Conservation (phyloP, 2,888 invertebrate species). For the Dicyrtomina minuta region DNA sequence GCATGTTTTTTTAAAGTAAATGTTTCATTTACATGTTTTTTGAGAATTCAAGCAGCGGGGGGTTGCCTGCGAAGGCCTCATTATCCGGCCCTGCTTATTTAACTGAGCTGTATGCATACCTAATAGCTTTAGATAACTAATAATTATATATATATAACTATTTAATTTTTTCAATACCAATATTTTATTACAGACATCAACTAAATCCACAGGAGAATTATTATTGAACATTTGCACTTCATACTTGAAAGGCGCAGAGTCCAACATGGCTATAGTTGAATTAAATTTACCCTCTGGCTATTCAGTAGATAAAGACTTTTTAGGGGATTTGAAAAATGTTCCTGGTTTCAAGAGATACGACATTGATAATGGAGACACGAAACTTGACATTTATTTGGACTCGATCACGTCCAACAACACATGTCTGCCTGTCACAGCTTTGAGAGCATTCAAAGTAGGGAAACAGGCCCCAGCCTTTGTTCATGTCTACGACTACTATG, state of each 20-base stretch:
- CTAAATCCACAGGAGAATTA: too few species aligned
- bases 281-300: slow-evolving; percentile 89
- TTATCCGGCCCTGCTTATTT: too few species aligned
- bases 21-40: too few species aligned
- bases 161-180: too few species aligned
- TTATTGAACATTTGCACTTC: slow-evolving; percentile 29
- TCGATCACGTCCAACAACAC: slow-evolving; percentile 62
- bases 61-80: too few species aligned
- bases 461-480: slow-evolving; percentile 82
- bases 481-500: slow-evolving; percentile 85
- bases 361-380: slow-evolving; percentile 67
- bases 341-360: slow-evolving; percentile 66
- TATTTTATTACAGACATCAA: too few species aligned
- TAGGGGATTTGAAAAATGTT: slow-evolving; percentile 53
- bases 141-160: too few species aligned
- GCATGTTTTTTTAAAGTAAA: too few species aligned
- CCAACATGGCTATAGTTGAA: slow-evolving; percentile 88
- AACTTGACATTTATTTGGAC: slow-evolving; percentile 72
- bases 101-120: too few species aligned
- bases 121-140: too few species aligned
- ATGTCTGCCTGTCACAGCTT: slow-evolving; percentile 80
- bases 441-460: slow-evolving; percentile 78
- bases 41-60: too few species aligned
- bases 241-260: slow-evolving; percentile 55
- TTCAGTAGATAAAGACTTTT: slow-evolving; percentile 67